phyloP scores from a whole-genome alignment of 1,140 invertebrate genomes.

The Phortica variegata region DNA sequence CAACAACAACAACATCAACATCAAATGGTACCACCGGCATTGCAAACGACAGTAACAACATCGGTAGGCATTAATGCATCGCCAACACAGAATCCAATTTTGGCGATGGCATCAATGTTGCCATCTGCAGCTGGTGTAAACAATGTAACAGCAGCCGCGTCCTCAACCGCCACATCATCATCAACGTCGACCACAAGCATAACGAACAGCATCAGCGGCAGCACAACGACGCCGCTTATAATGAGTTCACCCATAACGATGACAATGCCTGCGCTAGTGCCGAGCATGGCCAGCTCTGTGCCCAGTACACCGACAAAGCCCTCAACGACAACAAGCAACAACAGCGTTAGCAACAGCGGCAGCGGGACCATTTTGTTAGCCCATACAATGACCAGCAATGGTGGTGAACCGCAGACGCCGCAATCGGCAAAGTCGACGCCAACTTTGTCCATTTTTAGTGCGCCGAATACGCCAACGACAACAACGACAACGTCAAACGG shows the following conservation, averaged over 20 bases:
- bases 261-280: conserved; percentile 24
- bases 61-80: conserved; percentile 20
- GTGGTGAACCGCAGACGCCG: background rate
- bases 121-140: conserved; percentile 1
- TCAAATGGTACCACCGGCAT: conserved; percentile 23
- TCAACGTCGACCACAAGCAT: conserved; percentile 19
- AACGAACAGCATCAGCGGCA: background rate
- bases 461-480: conserved; percentile 4
- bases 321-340: conserved; percentile 25
- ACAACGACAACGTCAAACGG: conserved; percentile 18
- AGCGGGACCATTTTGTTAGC: background rate
- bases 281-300: conserved; percentile 14
- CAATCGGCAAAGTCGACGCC: background rate
- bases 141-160: conserved; percentile 58
- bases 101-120: conserved; percentile 55
- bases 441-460: background rate
- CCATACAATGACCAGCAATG: background rate
- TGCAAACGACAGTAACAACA: conserved; percentile 12
- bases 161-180: conserved; percentile 32
- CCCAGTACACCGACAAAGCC: conserved; percentile 17
- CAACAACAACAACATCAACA: conserved; percentile 14
- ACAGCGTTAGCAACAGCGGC: conserved; percentile 13
- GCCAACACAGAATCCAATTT: conserved; percentile 46
- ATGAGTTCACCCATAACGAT: conserved; percentile 1
- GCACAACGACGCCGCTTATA: background rate